Percentiles rank a stretch among this genome's conserved stretches.
phyloP scores from a whole-genome alignment of 2,888 invertebrate genomes.

The Diadromus collaris region DNA sequence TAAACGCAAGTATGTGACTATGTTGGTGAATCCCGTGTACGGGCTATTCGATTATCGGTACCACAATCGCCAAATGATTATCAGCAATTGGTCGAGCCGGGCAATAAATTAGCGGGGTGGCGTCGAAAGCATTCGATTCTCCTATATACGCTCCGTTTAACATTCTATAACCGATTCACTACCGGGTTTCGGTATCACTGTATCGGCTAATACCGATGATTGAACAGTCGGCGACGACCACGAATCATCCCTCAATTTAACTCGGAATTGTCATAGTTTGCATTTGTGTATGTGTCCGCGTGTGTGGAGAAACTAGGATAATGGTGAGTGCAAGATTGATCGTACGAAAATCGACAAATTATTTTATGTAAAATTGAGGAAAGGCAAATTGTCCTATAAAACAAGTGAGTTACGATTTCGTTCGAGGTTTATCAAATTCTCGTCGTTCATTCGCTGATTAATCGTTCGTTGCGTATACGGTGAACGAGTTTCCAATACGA shows the following conservation, averaged over 20 bases:
- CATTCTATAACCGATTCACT: constrained; percentile 19
- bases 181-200: constrained; percentile 2
- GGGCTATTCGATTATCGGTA: constrained; percentile 70
- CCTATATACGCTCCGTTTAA: constrained; percentile 6
- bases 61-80: constrained; percentile 72
- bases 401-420: background rate
- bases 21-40: constrained; percentile 63
- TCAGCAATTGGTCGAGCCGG: constrained; percentile 67
- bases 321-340: background rate
- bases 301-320: background rate
- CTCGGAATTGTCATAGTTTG: background rate
- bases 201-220: constrained; percentile 17
- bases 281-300: background rate
- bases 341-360: background rate
- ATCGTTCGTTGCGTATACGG: constrained; percentile 1
- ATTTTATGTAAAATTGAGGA: background rate
- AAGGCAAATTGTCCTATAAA: background rate
- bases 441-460: background rate
- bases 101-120: constrained; percentile 66
- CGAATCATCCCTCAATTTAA: background rate
- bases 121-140: constrained; percentile 28
- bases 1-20: constrained; percentile 60
- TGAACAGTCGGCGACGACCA: constrained; percentile 2
- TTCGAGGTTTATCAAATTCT: background rate
- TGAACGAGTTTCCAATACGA: background rate